These are phyloP conservation scores for Anorthoa munda DNA, from an alignment of 2,888 invertebrate species.

Conservation along the genomic window DNA sequence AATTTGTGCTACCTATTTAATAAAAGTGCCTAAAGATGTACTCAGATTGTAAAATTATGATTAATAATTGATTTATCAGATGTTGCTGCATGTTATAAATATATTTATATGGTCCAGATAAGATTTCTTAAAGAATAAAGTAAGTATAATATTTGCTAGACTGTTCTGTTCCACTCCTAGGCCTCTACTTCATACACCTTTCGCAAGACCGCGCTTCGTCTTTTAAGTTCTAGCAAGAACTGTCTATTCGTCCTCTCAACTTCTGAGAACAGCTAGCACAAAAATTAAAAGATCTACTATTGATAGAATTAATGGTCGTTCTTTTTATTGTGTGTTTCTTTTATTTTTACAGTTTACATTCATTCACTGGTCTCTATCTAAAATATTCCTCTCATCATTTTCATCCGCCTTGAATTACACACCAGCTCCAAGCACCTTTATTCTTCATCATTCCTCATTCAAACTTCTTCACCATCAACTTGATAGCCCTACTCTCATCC, in stretches of 20 bases:
- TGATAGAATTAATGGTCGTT: too few relatives aligned
- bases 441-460: conserved; percentile 19
- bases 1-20: background rate
- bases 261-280: too few relatives aligned
- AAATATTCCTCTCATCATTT: background rate
- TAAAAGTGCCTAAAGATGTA: background rate
- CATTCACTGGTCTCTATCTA: background rate
- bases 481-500: conserved; percentile 74
- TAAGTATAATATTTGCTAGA: too few relatives aligned
- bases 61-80: too few relatives aligned
- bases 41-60: background rate
- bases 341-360: background rate
- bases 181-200: too few relatives aligned
- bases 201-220: too few relatives aligned
- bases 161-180: too few relatives aligned
- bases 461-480: conserved; percentile 79
- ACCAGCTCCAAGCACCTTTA: background rate
- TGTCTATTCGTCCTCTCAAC: too few relatives aligned
- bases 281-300: too few relatives aligned
- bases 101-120: background rate
- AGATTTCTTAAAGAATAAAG: background rate
- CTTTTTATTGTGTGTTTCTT: too few relatives aligned
- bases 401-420: background rate
- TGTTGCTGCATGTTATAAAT: too few relatives aligned
- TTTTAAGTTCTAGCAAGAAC: too few relatives aligned